Base-by-base conservation (phyloP, 1,140 invertebrate species). In the Aphelenchoides besseyi region DNA sequence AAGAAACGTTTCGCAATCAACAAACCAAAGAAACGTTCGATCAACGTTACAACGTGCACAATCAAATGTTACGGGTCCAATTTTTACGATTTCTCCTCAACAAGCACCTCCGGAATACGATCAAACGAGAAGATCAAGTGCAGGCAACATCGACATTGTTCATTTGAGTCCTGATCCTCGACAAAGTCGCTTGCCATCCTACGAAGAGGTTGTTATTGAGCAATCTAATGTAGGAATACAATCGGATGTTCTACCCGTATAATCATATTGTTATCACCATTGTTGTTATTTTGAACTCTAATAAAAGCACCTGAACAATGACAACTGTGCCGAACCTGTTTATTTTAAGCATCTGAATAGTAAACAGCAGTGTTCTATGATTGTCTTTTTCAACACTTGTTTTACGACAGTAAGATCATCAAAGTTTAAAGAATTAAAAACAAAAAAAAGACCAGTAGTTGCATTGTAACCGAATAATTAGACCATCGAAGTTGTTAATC, bases 141-240 rank as follows among this genome's bases (percentile, higher is more conserved):
- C 55, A 18, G n/a, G n/a, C 37, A 41, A 23, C 5, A 18, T 33
- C 5, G 5, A 5, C 5, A 59, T 59, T 59, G 55, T 8, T 59
- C 18, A 8, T 5, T 33, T 59, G 26, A 59, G 55, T 59, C 55
- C 55, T 8, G 5, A 29, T 8, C 5, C 5, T 8, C 5, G 5
- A 8, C 5, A 18, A 59, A 8, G 5, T 8, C 55, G 55, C 5
- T 18, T 59, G 55, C 55, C 55, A 29, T 59, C 55, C 12, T 59
- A 59, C 55, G 55, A 59, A 33, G 55, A 59, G 18, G 32, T 59
- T 5, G 41, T 48, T 48, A 23, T 23, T 12, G 41, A 48, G n/a
- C n/a, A n/a, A n/a, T n/a, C n/a, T n/a, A n/a, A n/a, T n/a, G n/a
- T n/a, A n/a, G 41, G 23, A 48, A 23, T 23, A 48, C 41, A 48